Conservation (phyloP, 2,888 invertebrate genomes). For the Tinea pellionella region DNA sequence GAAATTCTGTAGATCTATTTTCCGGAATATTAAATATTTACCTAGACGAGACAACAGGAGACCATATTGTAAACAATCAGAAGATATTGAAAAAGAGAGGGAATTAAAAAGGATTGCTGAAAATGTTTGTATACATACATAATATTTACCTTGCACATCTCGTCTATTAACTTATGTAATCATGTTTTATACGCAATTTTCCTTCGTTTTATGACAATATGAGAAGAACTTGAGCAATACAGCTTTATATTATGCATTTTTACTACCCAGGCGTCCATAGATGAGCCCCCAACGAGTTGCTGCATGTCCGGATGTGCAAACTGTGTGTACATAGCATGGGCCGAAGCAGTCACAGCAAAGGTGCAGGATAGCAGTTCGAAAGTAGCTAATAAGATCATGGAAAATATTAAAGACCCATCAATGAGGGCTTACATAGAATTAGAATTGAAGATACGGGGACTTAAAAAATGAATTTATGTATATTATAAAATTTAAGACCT, state of each 20-base stretch:
- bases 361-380: slow-evolving; percentile 75
- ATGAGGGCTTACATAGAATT: slow-evolving; percentile 84
- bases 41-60: neutral
- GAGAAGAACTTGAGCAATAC: neutral
- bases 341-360: slow-evolving; percentile 76
- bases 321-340: slow-evolving; percentile 94
- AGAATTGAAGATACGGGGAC: slow-evolving; percentile 72
- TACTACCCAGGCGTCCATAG: slow-evolving; percentile 49
- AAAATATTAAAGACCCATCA: slow-evolving; percentile 82
- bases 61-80: neutral
- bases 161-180: slow-evolving; percentile 9
- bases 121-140: slow-evolving; percentile 32
- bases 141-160: neutral
- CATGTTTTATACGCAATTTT: neutral
- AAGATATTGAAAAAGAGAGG: slow-evolving; percentile 46
- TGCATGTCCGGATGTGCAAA: slow-evolving; percentile 94
- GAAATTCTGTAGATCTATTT: neutral
- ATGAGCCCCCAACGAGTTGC: slow-evolving; percentile 84
- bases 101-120: slow-evolving; percentile 46
- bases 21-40: neutral
- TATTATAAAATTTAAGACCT: neutral
- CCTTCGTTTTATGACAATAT: neutral
- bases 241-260: too few relatives aligned
- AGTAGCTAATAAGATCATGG: slow-evolving; percentile 77
- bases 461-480: slow-evolving; percentile 25